Base-by-base conservation (phyloP, 53 echinoderm and acorn worm genomes). In the Arbacia lixula region DNA sequence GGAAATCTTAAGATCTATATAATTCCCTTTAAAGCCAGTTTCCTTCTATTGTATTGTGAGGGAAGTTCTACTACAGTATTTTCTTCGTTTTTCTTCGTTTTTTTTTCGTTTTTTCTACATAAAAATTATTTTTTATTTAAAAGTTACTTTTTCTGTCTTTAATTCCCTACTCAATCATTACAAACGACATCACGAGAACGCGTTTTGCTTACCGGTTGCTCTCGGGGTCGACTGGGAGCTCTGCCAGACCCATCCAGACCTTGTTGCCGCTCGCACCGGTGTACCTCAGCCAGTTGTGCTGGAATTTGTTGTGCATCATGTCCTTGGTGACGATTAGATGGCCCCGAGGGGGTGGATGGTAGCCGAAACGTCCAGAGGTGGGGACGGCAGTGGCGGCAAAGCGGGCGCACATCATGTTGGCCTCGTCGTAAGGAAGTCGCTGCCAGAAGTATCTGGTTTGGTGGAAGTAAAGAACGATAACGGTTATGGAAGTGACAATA, bases 251-350 rank as follows among this genome's bases (percentile, higher is more conserved):
- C 82, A 81, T 81, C 82, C 82, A 81, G 64, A 81, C 32, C 28
- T 81, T 81, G 34, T 81, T 81, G 22, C 1, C 14, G 49, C 82
- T 33, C 6, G 41, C 82, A 29, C 82, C 82, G 43, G 82, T 81
- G 65, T 81, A 81, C 17, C 82, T 51, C 17, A 81, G 82, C 82
- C 82, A 81, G 82, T 81, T 81, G 34, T 81, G 82, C 22, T 81
- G 82, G 65, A 81, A 81, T 63, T 52, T 61, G 20, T 81, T 81
- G 16, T 81, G 82, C n/a, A 17, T 46, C 41, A 81, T 81, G 20
- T 81, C 82, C 50, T 81, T 81, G 0, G 63, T 81, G 50, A 81
- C 82, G 64, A 81, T 20, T 5, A 81, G 82, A 21, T 81, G 82
- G 6, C 62, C 80, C 6, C 16, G 62, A 1, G 39, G 39, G 3